These are phyloP conservation scores for Ophthalmolycus amberensis DNA, from an alignment of 2,113 vertebrate genomes.

Conservation along the genomic window DNA sequence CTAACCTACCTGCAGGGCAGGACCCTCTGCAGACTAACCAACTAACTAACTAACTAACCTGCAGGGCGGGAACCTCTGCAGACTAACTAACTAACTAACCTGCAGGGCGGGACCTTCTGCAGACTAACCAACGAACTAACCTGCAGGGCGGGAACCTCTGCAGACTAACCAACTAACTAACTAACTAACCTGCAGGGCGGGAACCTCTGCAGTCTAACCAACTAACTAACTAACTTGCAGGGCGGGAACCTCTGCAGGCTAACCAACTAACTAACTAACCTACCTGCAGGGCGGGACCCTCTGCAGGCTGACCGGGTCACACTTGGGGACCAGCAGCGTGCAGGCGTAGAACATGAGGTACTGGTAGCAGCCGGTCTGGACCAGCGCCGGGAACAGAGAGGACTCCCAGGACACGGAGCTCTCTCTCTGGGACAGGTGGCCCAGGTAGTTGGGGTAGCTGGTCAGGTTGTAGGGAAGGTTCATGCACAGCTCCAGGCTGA, in stretches of 20 bases:
- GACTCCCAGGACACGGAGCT: slow-evolving; percentile 96
- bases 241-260: no score
- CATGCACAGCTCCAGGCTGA: slow-evolving; percentile 95
- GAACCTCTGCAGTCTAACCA: no score
- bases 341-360: slow-evolving; percentile 99
- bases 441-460: slow-evolving; percentile 92
- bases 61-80: no score
- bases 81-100: slow-evolving; percentile 36
- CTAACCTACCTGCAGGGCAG: slow-evolving; percentile 88
- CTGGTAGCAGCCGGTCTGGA: slow-evolving; percentile 97
- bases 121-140: slow-evolving; percentile 68
- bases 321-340: slow-evolving; percentile 95
- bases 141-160: no score
- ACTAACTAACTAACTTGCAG: background rate
- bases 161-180: no score
- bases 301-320: slow-evolving; percentile 87
- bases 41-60: no score
- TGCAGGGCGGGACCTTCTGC: slow-evolving; percentile 92
- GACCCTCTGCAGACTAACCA: slow-evolving; percentile 85
- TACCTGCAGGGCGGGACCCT: slow-evolving; percentile 92
- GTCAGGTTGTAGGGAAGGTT: slow-evolving; percentile 95
- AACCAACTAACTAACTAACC: background rate
- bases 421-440: slow-evolving; percentile 93
- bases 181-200: no score
- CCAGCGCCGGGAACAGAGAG: slow-evolving; percentile 94